phyloP scores from a whole-genome alignment of 2,797 vertebrate species.

The Enteromius unitaeniatus region DNA sequence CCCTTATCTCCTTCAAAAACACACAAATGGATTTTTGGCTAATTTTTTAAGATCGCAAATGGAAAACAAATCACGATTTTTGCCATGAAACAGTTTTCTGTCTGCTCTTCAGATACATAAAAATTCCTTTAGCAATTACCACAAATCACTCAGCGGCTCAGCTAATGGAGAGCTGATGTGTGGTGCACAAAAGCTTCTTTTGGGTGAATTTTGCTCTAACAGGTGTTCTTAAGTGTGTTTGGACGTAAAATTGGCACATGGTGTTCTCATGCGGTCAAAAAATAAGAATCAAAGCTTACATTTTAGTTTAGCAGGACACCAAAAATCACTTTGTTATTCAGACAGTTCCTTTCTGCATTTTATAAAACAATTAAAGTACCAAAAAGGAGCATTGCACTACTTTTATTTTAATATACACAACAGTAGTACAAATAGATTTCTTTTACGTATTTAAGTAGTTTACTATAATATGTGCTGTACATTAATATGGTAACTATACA shows the following conservation, averaged over 20 bases:
- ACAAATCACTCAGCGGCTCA: constrained; percentile 41
- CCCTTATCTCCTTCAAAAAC: constrained; percentile 38
- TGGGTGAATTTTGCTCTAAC: constrained; percentile 32
- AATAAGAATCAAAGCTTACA: neutral
- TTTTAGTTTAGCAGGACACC: neutral
- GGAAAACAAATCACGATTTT: constrained; percentile 52
- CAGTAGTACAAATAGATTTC: neutral
- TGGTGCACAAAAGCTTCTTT: constrained; percentile 36
- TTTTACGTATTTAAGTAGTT: neutral
- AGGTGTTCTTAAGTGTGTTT: constrained; percentile 51
- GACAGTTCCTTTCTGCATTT: neutral
- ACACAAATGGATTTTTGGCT: constrained; percentile 51
- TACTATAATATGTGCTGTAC: too few relatives aligned
- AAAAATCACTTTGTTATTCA: constrained; percentile 2
- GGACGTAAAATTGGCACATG: constrained; percentile 28
- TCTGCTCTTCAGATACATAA: constrained; percentile 50
- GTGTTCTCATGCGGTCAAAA: constrained; percentile 14
- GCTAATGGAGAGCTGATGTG: constrained; percentile 37
- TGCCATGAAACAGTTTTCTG: constrained; percentile 49
- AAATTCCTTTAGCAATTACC: constrained; percentile 50
- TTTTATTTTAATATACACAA: neutral
- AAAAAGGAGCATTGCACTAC: neutral
- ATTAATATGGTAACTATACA: neutral
- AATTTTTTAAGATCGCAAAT: constrained; percentile 52
- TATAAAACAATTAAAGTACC: neutral